Base-by-base conservation (phyloP, 2,113 vertebrate genomes). In the Helogale parvula region DNA sequence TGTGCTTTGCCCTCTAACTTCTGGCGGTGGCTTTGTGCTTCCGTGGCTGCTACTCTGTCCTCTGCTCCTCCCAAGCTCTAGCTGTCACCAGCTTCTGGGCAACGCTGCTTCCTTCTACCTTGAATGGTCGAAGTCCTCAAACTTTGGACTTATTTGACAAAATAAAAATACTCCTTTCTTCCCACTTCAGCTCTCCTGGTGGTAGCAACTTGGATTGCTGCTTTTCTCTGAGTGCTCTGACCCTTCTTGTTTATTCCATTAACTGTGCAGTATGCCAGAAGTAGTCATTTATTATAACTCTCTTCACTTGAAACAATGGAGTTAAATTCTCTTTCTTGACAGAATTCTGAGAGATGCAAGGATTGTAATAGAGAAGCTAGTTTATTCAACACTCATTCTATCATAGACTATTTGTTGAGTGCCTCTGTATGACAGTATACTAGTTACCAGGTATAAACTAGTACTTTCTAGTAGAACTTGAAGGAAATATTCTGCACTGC, bases 41-140 rank as follows among this genome's bases (percentile, higher is more conserved):
- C 77, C 2, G 0, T 33, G 27, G 7, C 16, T 50, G 0, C 31
- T n/a, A 7, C 19, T 14, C 16, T 5, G 19, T n/a, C 12, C 23
- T 35, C 60, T 60, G 13, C 8, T 57, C 41, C 25, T 63, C 7
- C 2, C 0, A 3, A 45, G 7, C 47, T 13, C 76, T 23, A 2
- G 9, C 9, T 85, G 7, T 72, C 25, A 7, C 0, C 8, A 16
- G 14, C 1, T 47, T 83, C 47, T 74, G 6, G 35, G 27, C 4
- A 35, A 27, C 33, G 27, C 2, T 63, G 4, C 6, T 81, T 69
- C 21, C 35, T 93, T 16, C 29, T 79, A 13, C 10, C 13, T 33
- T 11, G 23, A 63, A 81, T 74, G 33, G 14, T 65, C 29, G 63
- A 65, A 66, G 35, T 3, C 31, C 74, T 66, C 7, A 52, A 57